Percentiles rank a stretch among this genome's conserved stretches.
Conservation (phyloP, 2,888 invertebrate genomes). For the Drosophila dives region DNA sequence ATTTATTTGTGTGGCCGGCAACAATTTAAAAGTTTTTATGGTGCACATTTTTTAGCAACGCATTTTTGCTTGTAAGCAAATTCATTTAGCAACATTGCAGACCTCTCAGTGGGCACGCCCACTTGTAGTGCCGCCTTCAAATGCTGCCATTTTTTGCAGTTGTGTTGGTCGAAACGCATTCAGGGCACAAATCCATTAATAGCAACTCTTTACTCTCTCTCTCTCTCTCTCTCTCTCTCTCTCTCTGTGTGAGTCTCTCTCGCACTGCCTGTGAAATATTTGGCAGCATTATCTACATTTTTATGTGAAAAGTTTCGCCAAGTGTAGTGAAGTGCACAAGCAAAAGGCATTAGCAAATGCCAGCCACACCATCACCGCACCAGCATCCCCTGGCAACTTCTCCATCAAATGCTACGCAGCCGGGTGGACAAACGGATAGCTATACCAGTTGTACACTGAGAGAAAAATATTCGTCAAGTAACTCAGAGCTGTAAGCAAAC, state of each 20-base stretch:
- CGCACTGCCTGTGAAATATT: background rate
- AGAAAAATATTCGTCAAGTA: background rate
- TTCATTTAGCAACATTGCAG: conserved; percentile 31
- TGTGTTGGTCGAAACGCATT: conserved; percentile 30
- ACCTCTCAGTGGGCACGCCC: conserved; percentile 60
- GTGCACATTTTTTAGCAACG: conserved; percentile 16
- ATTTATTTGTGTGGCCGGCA: conserved; percentile 22
- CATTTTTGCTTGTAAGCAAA: conserved; percentile 32
- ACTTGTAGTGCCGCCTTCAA: conserved; percentile 21
- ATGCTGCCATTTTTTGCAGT: conserved; percentile 28
- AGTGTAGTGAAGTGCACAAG: conserved; percentile 75
- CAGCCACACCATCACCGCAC: conserved; percentile 15
- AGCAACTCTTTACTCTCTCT: background rate
- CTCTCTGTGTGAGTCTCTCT: background rate
- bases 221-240: background rate
- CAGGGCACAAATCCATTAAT: conserved; percentile 40
- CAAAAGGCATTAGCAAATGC: conserved; percentile 61
- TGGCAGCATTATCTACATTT: conserved; percentile 70
- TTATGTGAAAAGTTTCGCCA: conserved; percentile 72
- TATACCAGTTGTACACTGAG: background rate
- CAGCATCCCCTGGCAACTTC: conserved; percentile 39
- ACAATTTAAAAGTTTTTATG: conserved; percentile 19
- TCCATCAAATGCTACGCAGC: conserved; percentile 41
- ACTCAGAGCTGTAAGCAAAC: background rate
- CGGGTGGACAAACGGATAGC: background rate